Evolutionary conservation across 2,888 invertebrate species (phyloP).

Genomic region (Trissolcus brochymenae): DNA sequence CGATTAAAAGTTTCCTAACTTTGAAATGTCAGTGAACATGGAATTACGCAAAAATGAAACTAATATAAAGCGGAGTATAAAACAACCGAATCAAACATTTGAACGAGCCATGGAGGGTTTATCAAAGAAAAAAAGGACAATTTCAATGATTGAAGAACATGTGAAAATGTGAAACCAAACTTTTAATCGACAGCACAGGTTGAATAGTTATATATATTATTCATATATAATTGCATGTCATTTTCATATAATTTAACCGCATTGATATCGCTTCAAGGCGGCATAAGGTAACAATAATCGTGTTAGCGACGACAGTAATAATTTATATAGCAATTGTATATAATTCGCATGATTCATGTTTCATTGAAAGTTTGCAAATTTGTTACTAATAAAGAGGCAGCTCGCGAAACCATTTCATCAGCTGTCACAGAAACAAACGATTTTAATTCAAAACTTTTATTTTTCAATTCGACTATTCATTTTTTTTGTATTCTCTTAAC

Average conservation of each 20-base stretch:
- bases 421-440: not conserved
- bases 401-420: not conserved
- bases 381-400: not conserved
- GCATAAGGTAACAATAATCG: slow-evolving; percentile 51
- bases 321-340: slow-evolving; percentile 27
- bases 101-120: too few species aligned
- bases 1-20: slow-evolving; percentile 45
- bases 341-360: slow-evolving; percentile 26
- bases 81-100: too few species aligned
- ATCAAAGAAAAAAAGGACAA: too few species aligned
- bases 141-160: too few species aligned
- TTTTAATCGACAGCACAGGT: slow-evolving; percentile 41
- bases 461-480: not conserved
- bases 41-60: not conserved
- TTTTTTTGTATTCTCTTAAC: too few species aligned
- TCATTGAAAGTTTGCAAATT: slow-evolving; percentile 6
- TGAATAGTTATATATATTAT: slow-evolving; percentile 38
- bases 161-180: slow-evolving; percentile 9
- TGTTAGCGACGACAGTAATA: slow-evolving; percentile 47
- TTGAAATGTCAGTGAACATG: not conserved
- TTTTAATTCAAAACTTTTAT: slow-evolving; percentile 25
- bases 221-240: slow-evolving; percentile 29
- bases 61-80: not conserved
- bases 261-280: slow-evolving; percentile 40
- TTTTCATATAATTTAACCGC: slow-evolving; percentile 43